Base-by-base conservation (phyloP, 2,888 invertebrate species). In the Ptilodon capucinus region DNA sequence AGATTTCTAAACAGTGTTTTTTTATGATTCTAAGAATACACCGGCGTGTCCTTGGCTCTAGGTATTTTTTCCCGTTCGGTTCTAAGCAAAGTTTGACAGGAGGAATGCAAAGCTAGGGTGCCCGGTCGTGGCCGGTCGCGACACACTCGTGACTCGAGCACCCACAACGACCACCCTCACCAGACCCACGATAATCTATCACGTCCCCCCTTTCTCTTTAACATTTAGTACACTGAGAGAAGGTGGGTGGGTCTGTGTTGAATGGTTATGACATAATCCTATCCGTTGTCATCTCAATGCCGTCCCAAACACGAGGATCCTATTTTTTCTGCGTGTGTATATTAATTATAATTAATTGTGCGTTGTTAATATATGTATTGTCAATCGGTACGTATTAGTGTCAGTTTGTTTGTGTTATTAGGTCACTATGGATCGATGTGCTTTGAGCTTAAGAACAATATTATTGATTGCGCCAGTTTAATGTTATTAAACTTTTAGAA, bases 281-380 rank as follows among this genome's bases (percentile, higher is more conserved):
- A 80, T 69, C 74, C 71, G 81, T 82, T 89, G 89, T 89, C 87
- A 76, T 88, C 86, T 90, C 90, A 90, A 89, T 90, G 90, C 87
- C 88, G 82, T 76, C 76, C 81, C 68, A 74, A 73, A 71, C 89
- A 89, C 89, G 89, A 86, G 72, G 74, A 84, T 83, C 79, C 77
- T 75, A 78, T 80, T 81, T 84, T 86, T 86, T 80, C 75, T 66
- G 48, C 40, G 40, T 73, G 60, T 72, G 71, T 79, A 68, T 80
- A 67, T 76, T 86, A 86, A 84, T 84, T 79, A 84, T 86, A 82
- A 87, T 86, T 87, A 86, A 87, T 88, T 83, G 86, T 79, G 68
- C 67, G 74, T 68, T 76, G 78, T 79, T 84, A 80, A 84, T 82
- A 79, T 71, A 74, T 76, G 78, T 74, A 72, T 82, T 81, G 85